These are phyloP conservation scores for Serripes groenlandicus DNA, from an alignment of 2,888 invertebrate species.

Conservation along the genomic window DNA sequence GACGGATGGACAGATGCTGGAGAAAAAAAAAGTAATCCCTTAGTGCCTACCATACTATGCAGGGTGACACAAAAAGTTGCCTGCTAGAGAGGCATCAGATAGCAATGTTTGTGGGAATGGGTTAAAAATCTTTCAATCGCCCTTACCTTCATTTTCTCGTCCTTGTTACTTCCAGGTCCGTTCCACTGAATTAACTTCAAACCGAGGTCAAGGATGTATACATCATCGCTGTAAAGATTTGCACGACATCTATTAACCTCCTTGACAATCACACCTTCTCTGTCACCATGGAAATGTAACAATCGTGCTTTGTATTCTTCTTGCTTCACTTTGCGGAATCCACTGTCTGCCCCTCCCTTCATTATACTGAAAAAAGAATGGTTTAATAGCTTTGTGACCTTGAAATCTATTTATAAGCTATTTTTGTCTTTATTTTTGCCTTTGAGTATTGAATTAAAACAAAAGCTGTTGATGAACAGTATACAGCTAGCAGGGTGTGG, in stretches of 20 bases:
- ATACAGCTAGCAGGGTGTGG: too few species aligned
- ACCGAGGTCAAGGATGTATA: constrained; percentile 85
- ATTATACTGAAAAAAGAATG: constrained; percentile 77
- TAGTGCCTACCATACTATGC: too few species aligned
- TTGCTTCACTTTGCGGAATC: constrained; percentile 84
- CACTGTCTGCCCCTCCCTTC: constrained; percentile 84
- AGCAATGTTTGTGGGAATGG: not conserved
- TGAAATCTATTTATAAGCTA: too few species aligned
- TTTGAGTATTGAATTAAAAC: too few species aligned
- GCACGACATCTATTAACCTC: constrained; percentile 61
- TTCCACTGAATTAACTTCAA: constrained; percentile 84
- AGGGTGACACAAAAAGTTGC: too few species aligned
- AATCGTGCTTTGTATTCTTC: constrained; percentile 83
- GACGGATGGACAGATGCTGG: too few species aligned
- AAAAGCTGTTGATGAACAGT: too few species aligned
- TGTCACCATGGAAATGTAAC: constrained; percentile 81
- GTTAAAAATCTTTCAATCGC: too few species aligned
- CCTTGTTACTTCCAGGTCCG: constrained; percentile 83
- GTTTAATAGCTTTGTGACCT: too few species aligned
- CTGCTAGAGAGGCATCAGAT: too few species aligned
- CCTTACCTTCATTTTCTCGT: constrained; percentile 84
- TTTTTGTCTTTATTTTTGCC: too few species aligned
- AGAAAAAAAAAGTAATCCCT: too few species aligned
- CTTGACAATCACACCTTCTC: constrained; percentile 72
- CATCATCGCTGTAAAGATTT: constrained; percentile 81